Evolutionary conservation across 2,888 invertebrate genomes (phyloP), one percentile per base, ranked within the genome.

Genomic region (Gerris lacustris): DNA sequence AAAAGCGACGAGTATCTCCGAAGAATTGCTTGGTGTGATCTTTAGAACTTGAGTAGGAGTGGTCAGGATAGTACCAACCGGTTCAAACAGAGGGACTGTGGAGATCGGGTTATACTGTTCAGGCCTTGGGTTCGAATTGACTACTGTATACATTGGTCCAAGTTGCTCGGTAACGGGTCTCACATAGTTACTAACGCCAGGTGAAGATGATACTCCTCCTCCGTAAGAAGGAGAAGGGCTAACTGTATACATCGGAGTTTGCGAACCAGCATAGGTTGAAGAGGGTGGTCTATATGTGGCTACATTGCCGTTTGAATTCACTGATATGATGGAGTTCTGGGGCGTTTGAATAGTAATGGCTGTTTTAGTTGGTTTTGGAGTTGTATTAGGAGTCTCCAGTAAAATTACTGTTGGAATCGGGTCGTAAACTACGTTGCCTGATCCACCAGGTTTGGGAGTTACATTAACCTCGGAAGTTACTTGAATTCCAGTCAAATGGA

Each of bases 1-100:
- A 82, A 93, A 93, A 76, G 91, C 91, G 55, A 87, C 87, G 43
- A 87, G 81, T 73, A 91, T 88, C 79, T 78, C 43, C 86, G 86
- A 0, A 11, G 75, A 73, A 44, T 77, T 76, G n/a, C 73, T 70
- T 4, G 73, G 18, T 7, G 62, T 45, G 67, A 73, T 73, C 66
- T 73, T 74, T 64, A 74, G 69, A 45, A 74, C 74, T 68, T 72
- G 71, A 1, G 74, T 74, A 6, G 73, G 73, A 4, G 44, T 43
- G 7, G 67, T 64, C 7, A 64, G 7, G 9, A 64, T 9, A 31
- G 64, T 9, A n/a, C 64, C 31, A n/a, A 64, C 64, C 18, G 64
- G 64, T 64, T 64, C 64, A 31, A 18, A 64, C 17, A 18, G 18
- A 9, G 64, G 64, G 7, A 31, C 17, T 2, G 15, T 18, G 9